A percentile compares a stretch with the other conserved stretches of the same genome.
Conservation (phyloP, 2,797 vertebrate genomes). For the Anguilla anguilla region DNA sequence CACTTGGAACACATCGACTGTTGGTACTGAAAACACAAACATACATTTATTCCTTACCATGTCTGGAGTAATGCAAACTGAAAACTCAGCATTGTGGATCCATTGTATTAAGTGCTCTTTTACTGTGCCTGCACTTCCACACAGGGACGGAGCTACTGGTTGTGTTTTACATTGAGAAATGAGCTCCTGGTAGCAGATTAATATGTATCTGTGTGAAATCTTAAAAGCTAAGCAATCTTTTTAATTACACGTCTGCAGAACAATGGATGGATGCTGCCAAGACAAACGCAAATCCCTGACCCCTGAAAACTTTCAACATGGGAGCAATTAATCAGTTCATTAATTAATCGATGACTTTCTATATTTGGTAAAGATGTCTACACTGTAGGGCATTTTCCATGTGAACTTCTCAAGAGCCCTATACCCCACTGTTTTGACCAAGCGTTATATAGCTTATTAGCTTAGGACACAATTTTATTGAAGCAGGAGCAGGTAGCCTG, state of each 20-base stretch:
- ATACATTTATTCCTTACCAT: not conserved
- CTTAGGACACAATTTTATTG: not conserved
- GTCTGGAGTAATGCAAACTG: not conserved
- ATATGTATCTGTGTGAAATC: constrained; percentile 6
- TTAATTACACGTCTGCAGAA: constrained; percentile 4
- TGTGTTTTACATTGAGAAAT: constrained; percentile 8
- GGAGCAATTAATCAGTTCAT: not conserved
- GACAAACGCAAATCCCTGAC: not conserved
- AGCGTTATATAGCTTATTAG: not conserved
- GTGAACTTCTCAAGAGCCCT: not conserved
- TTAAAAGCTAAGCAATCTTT: constrained; percentile 5
- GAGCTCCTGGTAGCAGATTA: not conserved
- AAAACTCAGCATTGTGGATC: not conserved
- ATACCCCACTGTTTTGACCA: not conserved
- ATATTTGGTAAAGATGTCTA: not conserved
- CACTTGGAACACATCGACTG: constrained; percentile 88
- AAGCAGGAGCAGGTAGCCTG: not conserved
- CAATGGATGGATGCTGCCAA: not conserved
- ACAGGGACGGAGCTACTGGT: not conserved
- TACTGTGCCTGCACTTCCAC: not conserved
- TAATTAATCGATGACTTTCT: not conserved
- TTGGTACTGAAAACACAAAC: constrained; percentile 73
- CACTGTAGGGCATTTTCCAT: not conserved
- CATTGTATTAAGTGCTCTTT: not conserved
- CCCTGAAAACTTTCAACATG: not conserved